Percentiles rank a stretch among this genome's conserved stretches.
phyloP scores from a whole-genome alignment of 2,113 vertebrate genomes.

The Morphnarchus princeps region DNA sequence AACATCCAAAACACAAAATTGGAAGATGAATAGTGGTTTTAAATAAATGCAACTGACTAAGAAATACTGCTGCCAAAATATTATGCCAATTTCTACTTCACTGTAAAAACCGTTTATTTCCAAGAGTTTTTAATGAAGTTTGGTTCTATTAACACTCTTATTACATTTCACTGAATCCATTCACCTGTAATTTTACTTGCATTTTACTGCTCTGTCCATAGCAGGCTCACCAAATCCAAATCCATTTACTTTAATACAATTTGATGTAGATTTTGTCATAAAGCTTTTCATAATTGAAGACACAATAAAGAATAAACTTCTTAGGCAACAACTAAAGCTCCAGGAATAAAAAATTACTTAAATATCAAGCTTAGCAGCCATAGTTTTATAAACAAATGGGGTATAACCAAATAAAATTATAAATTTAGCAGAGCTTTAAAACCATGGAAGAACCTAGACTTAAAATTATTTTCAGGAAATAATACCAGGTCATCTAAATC shows the following conservation, averaged over 20 bases:
- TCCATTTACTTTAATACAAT: neutral
- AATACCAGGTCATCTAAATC: neutral
- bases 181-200: neutral
- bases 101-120: neutral
- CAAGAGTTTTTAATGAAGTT: neutral
- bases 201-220: neutral
- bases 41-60: neutral
- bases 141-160: neutral
- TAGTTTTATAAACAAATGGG: neutral
- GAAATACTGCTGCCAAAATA: neutral
- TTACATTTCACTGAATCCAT: neutral
- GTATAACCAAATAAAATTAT: neutral
- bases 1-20: neutral
- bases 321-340: neutral
- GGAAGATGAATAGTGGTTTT: neutral
- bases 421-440: neutral
- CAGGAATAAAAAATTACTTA: neutral
- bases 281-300: neutral
- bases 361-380: neutral
- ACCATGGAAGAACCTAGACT: neutral
- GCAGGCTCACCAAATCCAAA: neutral
- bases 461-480: neutral
- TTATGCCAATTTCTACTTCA: neutral
- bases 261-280: neutral
- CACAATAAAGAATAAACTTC: neutral